These are phyloP conservation scores for Propithecus perrieri DNA, from an alignment of 2,797 vertebrate species.

Conservation along the genomic window DNA sequence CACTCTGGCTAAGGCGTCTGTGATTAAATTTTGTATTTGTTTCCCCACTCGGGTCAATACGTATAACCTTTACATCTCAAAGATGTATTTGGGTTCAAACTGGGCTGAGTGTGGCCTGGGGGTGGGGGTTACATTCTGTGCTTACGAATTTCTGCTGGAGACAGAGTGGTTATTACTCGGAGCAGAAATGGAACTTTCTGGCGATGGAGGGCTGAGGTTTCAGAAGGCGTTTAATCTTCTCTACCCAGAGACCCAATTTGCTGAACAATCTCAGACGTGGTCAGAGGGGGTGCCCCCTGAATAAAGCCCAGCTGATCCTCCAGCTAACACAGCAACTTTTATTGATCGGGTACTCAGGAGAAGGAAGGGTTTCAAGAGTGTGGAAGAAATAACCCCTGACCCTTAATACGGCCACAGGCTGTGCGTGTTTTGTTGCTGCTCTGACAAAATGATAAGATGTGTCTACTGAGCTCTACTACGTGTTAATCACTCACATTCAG, in stretches of 20 bases:
- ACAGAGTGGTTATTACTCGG: background rate
- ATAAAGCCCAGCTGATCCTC: too few relatives aligned
- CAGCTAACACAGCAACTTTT: background rate
- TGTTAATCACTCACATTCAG: background rate
- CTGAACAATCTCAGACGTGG: background rate
- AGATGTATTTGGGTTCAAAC: background rate
- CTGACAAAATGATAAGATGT: background rate
- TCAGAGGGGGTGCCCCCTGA: background rate
- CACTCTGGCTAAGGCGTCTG: background rate
- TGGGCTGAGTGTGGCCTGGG: background rate
- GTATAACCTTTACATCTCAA: background rate
- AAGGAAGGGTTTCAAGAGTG: background rate
- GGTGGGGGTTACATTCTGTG: background rate
- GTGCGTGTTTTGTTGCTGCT: background rate
- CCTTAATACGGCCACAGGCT: background rate
- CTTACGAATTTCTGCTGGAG: background rate
- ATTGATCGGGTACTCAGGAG: background rate
- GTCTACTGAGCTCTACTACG: fast-evolving
- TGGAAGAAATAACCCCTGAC: too few relatives aligned
- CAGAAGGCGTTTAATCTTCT: conserved; percentile 27
- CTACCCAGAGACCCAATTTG: background rate
- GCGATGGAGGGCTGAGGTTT: background rate
- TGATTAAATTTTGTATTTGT: background rate
- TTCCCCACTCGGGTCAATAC: background rate
- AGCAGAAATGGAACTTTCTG: background rate